Base-by-base conservation (phyloP, 2,113 vertebrate genomes). In the Danionella cerebrum region DNA sequence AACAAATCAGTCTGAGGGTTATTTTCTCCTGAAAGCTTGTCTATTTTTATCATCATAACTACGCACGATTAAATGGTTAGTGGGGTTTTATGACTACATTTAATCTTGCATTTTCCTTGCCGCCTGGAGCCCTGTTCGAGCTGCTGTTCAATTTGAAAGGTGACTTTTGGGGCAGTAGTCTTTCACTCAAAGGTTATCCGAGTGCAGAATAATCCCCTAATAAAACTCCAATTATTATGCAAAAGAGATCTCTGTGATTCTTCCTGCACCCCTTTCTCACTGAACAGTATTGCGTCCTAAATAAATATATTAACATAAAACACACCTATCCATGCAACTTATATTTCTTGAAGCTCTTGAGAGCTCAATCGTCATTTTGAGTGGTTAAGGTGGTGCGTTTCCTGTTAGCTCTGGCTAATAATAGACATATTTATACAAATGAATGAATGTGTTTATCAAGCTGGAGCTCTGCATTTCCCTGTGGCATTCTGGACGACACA, bases 361-460 rank as follows among this genome's bases (percentile, higher is more conserved):
- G n/a, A n/a, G n/a, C n/a, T n/a, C n/a, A n/a, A n/a, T n/a, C n/a
- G n/a, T n/a, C n/a, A n/a, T 55, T 45, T 71, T 35, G 31, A 27
- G 27, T 44, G 29, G 68, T 65, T 68, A 45, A 65, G 41, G 48
- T 42, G 72, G 39, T 55, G 63, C 50, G 27, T 75, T 75, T 75
- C 70, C 73, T 75, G 70, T 57, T 50, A 42, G 66, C 58, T 39
- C 36, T 27, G 25, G 25, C 5, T 70, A 70, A 67, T 66, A 67
- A 70, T 69, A 78, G 44, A 52, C 31, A 3, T 70, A 57, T 67
- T 65, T 69, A 63, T 53, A 71, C 13, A 66, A 72, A 59, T 36
- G 54, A 3, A 44, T 47, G n/a, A 60, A 64, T 68, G 19, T 58
- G 24, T 59, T 42, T 47, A 22, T 18, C 33, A 72, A 67, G 65